Evolutionary conservation across 1,140 invertebrate species (phyloP).

Genomic region (Cryptotermes secundus): DNA sequence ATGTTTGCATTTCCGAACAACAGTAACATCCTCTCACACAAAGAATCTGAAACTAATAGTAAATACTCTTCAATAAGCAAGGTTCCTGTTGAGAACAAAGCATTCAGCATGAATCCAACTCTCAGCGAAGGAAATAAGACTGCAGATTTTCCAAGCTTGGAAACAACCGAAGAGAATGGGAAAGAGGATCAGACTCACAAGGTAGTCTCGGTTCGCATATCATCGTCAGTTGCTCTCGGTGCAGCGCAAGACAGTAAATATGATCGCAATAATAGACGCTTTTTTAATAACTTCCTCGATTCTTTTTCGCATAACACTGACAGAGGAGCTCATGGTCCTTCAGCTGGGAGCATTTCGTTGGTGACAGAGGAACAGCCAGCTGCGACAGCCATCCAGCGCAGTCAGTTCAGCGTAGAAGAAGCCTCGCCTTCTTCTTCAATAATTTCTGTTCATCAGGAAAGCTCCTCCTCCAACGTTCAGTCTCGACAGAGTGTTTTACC

Average conservation of each 20-base stretch:
- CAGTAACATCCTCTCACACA: neutral
- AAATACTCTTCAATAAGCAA: neutral
- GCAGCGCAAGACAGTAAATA: neutral
- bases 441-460: neutral
- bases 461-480: neutral
- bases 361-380: constrained; percentile 52
- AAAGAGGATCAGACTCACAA: neutral
- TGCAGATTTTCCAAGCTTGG: neutral
- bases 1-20: neutral
- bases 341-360: constrained; percentile 36
- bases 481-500: neutral
- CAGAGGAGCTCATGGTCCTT: neutral
- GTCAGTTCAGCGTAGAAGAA: constrained; percentile 58
- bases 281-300: constrained; percentile 4
- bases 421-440: constrained; percentile 33
- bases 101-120: neutral
- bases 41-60: neutral
- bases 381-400: constrained; percentile 54
- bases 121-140: neutral
- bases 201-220: constrained; percentile 25
- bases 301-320: neutral
- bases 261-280: neutral
- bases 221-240: constrained; percentile 20
- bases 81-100: neutral
- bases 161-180: neutral